Base-by-base conservation (phyloP, 2,888 invertebrate species). In the Acanthoscelides obtectus region DNA sequence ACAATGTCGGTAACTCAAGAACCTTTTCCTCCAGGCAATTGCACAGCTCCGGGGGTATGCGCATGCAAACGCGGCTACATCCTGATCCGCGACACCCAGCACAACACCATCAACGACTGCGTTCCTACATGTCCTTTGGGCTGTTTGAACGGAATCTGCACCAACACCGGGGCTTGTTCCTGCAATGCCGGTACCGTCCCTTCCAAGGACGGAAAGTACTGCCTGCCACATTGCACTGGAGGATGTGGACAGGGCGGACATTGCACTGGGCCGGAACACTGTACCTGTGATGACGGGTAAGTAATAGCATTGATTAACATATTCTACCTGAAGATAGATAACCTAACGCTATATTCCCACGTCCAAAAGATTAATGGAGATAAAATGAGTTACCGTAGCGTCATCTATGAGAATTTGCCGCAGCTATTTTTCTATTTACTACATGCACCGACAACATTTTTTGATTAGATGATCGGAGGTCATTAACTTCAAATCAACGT, bases 111-210 rank as follows among this genome's bases (percentile, higher is more conserved):
- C 72, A 79, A 81, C 22, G 79, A 80, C 71, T 93, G 92, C 76
- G 85, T 91, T 0, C 87, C 91, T 0, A 90, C 91, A 0, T 93
- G 92, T 72, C 92, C 92, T 0, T 88, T 90, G 21, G 90, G 90
- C 0, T 93, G 92, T 77, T 87, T 90, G 74, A 89, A 92, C 75
- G 92, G 92, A 0, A 86, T 87, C 0, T 93, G 92, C 75, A 86
- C 89, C 74, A 85, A 88, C 0, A 87, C 89, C 68, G 87, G 88
- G 0, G 87, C 87, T 63, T 94, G 94, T 74, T 85, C 88, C 6
- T 94, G 94, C 79, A 88, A 88, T 79, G 84, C 88, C 67, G 87
- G 92, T 0, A 91, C 86, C 78, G 86, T 82, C 27, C 80, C 89
- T 71, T 90, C 91, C 75, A 82, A 85, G 0, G 87, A 88, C 0